Base-by-base conservation (phyloP, 2,797 vertebrate species). In the Microhierax caerulescens region DNA sequence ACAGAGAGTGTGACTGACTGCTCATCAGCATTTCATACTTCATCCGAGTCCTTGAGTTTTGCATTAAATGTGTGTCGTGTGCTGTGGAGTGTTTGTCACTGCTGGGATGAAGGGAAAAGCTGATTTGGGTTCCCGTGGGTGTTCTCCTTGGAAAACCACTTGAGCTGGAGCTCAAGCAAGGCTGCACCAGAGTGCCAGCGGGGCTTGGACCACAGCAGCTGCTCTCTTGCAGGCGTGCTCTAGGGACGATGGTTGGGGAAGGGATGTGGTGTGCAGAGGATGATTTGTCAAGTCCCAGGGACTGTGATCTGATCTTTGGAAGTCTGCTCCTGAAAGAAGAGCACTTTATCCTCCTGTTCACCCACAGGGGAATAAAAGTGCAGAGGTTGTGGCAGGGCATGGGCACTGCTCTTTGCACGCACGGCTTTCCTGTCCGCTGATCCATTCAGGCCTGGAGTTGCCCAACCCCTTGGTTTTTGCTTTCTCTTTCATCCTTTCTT, bases 21-120 rank as follows among this genome's bases (percentile, higher is more conserved):
- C 75, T 90, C 93, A 88, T 95, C 85, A 90, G 82, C 96, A 92
- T 96, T 91, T 91, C 97, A 93, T 88, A 72, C 83, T 84, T 93
- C 94, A 95, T 95, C 81, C 8, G 7, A 92, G 87, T 93, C 91
- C 57, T 67, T 51, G 59, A 94, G 85, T 92, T 94, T 78, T 92
- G 80, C 92, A 77, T 93, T 93, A 87, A 85, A 81, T 53, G 75
- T 56, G 63, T 95, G 94, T 95, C 0, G 70, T 96, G 95, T 97
- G 96, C 92, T 69, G 92, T 96, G 97, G 88, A 88, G 92, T 96
- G 91, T 96, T 88, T 78, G 45, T 88, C 64, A 30, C 72, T 67
- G 48, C 77, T 36, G 56, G 72, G 93, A 85, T 89, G 94, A 95
- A 96, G 94, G 85, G 95, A 86, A 86, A 86, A 88, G 87, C 87